phyloP scores from a whole-genome alignment of 2,888 invertebrate genomes.

The Synergus itoensis region DNA sequence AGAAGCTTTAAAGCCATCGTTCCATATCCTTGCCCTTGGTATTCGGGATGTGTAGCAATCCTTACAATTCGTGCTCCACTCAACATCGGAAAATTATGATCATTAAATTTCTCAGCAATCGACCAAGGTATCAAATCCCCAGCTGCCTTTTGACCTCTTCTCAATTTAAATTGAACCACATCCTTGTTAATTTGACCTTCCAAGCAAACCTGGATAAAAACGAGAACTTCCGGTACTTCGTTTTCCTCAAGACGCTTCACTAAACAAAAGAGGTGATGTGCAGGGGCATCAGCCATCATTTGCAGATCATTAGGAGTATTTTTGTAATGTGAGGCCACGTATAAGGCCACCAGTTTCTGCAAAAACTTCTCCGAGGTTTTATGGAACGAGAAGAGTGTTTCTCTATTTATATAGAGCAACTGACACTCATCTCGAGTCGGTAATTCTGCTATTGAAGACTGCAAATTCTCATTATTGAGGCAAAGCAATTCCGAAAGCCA shows the following conservation, averaged over 20 bases:
- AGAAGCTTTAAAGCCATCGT: constrained; percentile 90
- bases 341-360: constrained; percentile 94
- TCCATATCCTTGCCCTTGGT: constrained; percentile 99
- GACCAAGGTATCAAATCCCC: constrained; percentile 99
- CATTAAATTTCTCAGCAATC: constrained; percentile 96
- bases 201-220: constrained; percentile 91
- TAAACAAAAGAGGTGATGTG: constrained; percentile 97
- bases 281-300: constrained; percentile 98
- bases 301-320: constrained; percentile 99
- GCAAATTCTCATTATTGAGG: constrained; percentile 88
- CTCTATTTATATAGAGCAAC: constrained; percentile 91
- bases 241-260: constrained; percentile 90
- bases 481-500: constrained; percentile 97
- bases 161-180: constrained; percentile 87
- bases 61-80: constrained; percentile 95
- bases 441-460: constrained; percentile 87
- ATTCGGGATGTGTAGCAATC: constrained; percentile 99
- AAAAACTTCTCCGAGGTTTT: constrained; percentile 95
- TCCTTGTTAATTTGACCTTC: constrained; percentile 87
- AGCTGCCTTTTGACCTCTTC: constrained; percentile 92
- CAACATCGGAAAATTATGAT: constrained; percentile 94
- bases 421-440: constrained; percentile 95
- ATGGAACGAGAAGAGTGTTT: constrained; percentile 98
- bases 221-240: constrained; percentile 94
- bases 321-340: constrained; percentile 99